phyloP scores from a whole-genome alignment of 2,888 invertebrate genomes.

The Lochmaea capreae region DNA sequence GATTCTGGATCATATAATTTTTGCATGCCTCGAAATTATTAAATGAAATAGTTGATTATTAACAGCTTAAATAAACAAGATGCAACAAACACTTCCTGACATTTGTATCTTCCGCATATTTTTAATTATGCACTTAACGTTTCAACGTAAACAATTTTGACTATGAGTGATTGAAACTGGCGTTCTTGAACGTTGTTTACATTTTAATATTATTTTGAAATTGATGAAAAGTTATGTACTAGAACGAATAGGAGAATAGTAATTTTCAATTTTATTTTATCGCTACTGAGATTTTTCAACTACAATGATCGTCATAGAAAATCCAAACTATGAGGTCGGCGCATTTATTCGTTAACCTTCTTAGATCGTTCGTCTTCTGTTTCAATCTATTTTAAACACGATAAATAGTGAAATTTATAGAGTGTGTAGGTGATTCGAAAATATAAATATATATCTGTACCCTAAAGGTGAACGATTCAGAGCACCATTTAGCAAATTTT shows the following conservation, averaged over 20 bases:
- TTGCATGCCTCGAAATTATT: not conserved
- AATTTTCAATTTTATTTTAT: not conserved
- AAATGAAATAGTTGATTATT: not conserved
- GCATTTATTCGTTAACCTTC: too few relatives aligned
- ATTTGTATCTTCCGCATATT: slow-evolving; percentile 24
- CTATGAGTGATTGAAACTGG: slow-evolving; percentile 15
- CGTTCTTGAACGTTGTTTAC: slow-evolving; percentile 20
- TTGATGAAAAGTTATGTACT: not conserved
- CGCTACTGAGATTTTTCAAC: not conserved
- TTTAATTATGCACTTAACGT: slow-evolving; percentile 18
- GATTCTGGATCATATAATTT: not conserved
- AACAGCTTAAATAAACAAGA: slow-evolving; percentile 1
- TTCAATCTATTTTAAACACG: too few relatives aligned
- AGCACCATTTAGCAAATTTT: too few relatives aligned
- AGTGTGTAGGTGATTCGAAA: too few relatives aligned
- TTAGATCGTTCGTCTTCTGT: too few relatives aligned
- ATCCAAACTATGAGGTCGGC: too few relatives aligned
- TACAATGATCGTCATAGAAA: too few relatives aligned
- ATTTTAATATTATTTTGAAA: slow-evolving; percentile 9
- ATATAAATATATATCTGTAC: too few relatives aligned
- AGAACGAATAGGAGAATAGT: not conserved
- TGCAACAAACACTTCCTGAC: slow-evolving; percentile 20
- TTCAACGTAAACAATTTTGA: slow-evolving; percentile 17
- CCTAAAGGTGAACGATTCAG: too few relatives aligned
- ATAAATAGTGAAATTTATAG: too few relatives aligned